phyloP scores from a whole-genome alignment of 2,113 vertebrate genomes.

The Todiramphus saurophagus region DNA sequence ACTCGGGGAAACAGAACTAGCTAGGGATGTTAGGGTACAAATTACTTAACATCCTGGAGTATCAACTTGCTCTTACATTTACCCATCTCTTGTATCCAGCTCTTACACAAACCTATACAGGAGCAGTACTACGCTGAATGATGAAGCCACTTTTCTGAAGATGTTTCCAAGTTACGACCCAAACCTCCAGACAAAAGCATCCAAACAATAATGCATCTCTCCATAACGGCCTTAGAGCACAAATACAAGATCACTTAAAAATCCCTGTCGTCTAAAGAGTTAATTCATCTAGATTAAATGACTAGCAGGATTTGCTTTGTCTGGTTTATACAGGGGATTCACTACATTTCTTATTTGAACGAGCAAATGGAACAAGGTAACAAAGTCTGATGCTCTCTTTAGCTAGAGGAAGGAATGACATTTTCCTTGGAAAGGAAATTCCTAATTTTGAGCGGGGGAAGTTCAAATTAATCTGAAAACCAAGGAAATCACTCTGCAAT shows the following conservation, averaged over 20 bases:
- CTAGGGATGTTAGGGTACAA: background rate
- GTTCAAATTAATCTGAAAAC: slow-evolving; percentile 63
- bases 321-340: background rate
- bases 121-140: background rate
- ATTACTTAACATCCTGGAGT: background rate
- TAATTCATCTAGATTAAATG: background rate
- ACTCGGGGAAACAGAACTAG: background rate
- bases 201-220: background rate
- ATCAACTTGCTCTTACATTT: background rate
- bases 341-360: slow-evolving; percentile 1
- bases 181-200: background rate
- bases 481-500: slow-evolving; percentile 55
- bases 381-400: slow-evolving; percentile 2
- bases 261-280: background rate
- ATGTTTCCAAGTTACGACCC: background rate
- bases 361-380: slow-evolving; percentile 9
- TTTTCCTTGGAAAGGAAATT: slow-evolving; percentile 52
- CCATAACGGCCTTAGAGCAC: background rate
- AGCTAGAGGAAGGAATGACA: background rate
- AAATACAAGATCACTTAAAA: background rate
- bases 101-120: background rate
- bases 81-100: background rate
- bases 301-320: slow-evolving; percentile 16
- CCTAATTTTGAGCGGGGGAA: slow-evolving; percentile 56
- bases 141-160: background rate